Percentiles rank a stretch among this genome's conserved stretches.
These are phyloP conservation scores for Oreamnos americanus DNA, from an alignment of 2,113 vertebrate species.

Conservation along the genomic window DNA sequence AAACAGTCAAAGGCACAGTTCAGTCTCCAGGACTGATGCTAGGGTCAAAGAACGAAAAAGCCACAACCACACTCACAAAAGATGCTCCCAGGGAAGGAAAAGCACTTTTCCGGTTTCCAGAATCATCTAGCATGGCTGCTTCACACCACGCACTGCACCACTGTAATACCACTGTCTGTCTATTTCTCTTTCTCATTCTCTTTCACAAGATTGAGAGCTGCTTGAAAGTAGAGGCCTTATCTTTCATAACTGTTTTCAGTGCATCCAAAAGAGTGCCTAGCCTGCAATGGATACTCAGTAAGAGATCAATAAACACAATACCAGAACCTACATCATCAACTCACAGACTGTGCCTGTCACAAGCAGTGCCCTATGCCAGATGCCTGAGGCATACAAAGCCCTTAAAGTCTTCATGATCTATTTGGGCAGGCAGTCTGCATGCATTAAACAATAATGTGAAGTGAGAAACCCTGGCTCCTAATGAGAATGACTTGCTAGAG, in stretches of 20 bases:
- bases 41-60: neutral
- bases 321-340: neutral
- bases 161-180: neutral
- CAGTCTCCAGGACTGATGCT: neutral
- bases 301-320: constrained; percentile 7
- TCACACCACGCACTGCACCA: neutral
- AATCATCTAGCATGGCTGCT: neutral
- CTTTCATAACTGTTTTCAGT: neutral
- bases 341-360: neutral
- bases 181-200: too few relatives aligned
- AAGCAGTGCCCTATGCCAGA: neutral
- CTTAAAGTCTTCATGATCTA: constrained; percentile 21
- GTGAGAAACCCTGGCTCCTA: neutral
- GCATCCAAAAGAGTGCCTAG: neutral
- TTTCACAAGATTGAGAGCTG: neutral
- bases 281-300: neutral
- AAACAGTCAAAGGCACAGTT: neutral
- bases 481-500: neutral
- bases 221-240: neutral
- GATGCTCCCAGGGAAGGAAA: neutral
- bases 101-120: neutral
- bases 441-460: neutral
- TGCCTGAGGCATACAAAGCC: neutral
- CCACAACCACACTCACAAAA: neutral
- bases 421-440: constrained; percentile 17